phyloP scores from a whole-genome alignment of 2,888 invertebrate species.

The Aphrophora alni region DNA sequence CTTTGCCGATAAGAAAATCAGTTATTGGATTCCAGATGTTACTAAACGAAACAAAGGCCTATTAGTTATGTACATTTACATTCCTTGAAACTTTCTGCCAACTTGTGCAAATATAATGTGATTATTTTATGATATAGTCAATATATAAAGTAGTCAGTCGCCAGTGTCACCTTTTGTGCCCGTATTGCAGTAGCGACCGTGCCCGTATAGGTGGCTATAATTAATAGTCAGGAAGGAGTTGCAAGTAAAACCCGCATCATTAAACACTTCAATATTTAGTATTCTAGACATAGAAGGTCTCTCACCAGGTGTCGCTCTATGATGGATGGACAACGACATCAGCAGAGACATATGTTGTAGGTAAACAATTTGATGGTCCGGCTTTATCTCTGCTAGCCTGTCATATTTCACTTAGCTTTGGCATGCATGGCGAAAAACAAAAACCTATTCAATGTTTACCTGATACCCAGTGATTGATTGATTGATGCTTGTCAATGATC shows the following conservation, averaged over 20 bases:
- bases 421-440: neutral
- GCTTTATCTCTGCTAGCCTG: neutral
- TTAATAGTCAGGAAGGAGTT: neutral
- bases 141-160: no score
- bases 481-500: neutral
- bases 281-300: neutral
- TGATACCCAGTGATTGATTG: neutral
- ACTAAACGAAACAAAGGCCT: no score
- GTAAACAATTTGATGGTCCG: slow-evolving; percentile 1
- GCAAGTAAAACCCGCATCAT: neutral
- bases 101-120: no score
- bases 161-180: neutral
- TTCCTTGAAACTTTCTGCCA: no score
- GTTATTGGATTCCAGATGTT: no score
- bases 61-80: no score
- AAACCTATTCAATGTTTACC: neutral
- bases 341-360: neutral
- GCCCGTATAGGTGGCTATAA: neutral
- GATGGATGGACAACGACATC: neutral
- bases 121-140: no score
- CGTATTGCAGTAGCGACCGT: neutral
- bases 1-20: no score
- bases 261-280: slow-evolving; percentile 2
- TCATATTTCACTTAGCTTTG: neutral
- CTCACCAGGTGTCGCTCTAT: neutral